These are phyloP conservation scores for Drosophila elegans DNA, from an alignment of 1,140 invertebrate genomes.

Conservation along the genomic window DNA sequence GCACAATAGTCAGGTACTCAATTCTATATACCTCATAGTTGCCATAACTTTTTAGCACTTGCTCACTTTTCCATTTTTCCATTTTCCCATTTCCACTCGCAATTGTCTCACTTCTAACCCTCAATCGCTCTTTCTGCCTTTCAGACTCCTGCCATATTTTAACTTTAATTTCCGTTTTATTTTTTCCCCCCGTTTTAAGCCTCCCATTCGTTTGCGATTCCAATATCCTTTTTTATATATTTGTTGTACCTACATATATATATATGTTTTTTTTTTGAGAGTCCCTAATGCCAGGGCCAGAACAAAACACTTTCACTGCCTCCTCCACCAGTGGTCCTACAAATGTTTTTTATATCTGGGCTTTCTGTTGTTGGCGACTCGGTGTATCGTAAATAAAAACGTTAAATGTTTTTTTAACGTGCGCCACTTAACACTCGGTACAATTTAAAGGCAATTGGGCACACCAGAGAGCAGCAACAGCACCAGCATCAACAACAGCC, in stretches of 20 bases:
- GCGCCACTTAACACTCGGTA: conserved; percentile 78
- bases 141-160: conserved; percentile 60
- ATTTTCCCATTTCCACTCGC: conserved; percentile 22
- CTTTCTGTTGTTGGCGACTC: conserved; percentile 36
- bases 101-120: conserved; percentile 34
- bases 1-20: conserved; percentile 1
- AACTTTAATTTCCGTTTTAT: conserved; percentile 74
- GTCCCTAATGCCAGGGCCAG: conserved; percentile 66
- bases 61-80: conserved; percentile 35
- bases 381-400: conserved; percentile 77
- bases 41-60: conserved; percentile 25
- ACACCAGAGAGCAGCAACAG: conserved; percentile 58
- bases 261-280: conserved; percentile 25
- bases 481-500: conserved; percentile 24
- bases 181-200: conserved; percentile 10
- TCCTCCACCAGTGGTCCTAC: background rate
- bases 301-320: conserved; percentile 69
- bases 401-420: conserved; percentile 83
- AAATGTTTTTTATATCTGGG: conserved; percentile 15
- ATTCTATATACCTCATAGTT: conserved; percentile 21
- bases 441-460: conserved; percentile 82
- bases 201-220: conserved; percentile 43
- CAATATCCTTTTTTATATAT: conserved; percentile 52
- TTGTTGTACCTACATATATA: conserved; percentile 2
- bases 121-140: conserved; percentile 9